Evolutionary conservation across 1,140 invertebrate species (phyloP).

Genomic region (Lanistes nyassanus): DNA sequence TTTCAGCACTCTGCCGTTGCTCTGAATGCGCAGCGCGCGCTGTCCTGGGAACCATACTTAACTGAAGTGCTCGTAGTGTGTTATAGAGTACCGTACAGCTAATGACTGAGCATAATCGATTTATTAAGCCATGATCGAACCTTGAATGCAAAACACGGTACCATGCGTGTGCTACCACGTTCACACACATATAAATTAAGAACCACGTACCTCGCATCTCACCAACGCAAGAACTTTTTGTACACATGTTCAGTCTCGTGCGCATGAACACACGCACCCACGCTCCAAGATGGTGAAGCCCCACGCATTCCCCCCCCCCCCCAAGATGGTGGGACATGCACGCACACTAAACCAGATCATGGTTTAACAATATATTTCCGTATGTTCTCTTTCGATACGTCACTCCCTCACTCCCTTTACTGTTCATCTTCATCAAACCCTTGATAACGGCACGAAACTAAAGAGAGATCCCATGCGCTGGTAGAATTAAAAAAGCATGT

Average conservation of each 20-base stretch:
- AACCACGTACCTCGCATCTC: conserved; percentile 4
- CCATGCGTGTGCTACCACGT: no score
- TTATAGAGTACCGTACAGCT: no score
- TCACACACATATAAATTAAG: conserved; percentile 11
- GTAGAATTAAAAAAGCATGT: not conserved
- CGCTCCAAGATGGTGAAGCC: no score
- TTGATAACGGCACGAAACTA: not conserved
- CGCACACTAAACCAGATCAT: not conserved
- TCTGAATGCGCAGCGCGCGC: no score
- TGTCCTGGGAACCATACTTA: no score
- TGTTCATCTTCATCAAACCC: not conserved
- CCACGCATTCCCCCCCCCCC: no score
- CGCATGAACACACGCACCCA: not conserved
- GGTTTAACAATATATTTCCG: not conserved
- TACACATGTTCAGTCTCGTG: not conserved
- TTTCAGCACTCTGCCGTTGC: no score
- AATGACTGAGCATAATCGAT: no score
- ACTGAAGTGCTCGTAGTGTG: no score
- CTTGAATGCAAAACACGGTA: no score
- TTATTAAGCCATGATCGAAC: no score
- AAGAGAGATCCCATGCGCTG: not conserved
- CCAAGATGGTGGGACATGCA: no score
- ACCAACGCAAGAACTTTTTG: not conserved
- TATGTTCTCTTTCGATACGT: not conserved
- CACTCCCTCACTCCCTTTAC: not conserved